Base-by-base conservation (phyloP, 2,113 vertebrate species). In the Campylorhamphus procurvoides region DNA sequence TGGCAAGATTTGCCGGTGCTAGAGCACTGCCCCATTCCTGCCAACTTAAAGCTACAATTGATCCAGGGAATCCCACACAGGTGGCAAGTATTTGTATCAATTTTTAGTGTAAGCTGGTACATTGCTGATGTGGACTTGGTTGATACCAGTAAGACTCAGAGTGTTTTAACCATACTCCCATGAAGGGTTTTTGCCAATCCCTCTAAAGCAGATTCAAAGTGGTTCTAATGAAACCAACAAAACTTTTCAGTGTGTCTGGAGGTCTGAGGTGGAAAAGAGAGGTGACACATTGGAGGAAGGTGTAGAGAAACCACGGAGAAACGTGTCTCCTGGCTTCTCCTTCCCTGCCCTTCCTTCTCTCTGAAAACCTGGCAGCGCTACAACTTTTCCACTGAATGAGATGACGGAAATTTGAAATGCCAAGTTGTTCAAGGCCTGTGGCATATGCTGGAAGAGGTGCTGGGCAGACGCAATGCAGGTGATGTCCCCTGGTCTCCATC, bases 201-300 rank as follows among this genome's bases (percentile, higher is more conserved):
- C 31, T 74, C 75, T 39, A 28, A 39, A 81, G 50, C 8, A 0
- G 29, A 53, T 58, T 84, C 55, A 71, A 50, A 96, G 79, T 31
- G 47, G 35, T 39, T 84, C 92, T 77, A 71, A 59, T 67, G 66
- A 84, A 90, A 80, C 39, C 1, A 5, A n/a, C 6, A 18, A 18
- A 39, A 40, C 35, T 84, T 56, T 39, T 74, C 31, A 49, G 74
- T 2, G 1, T 0, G 5, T 27, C 18, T 7, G 2, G 10, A 46
- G 56, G 44, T 39, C 68, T 69, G 49, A 33, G 78, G 31, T 53
- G 46, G 58, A 58, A 28, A 69, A 33, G n/a, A 85, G 47, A 71
- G 19, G 33, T 1, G 4, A 55, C 39, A 59, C 19, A 18, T 0
- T 0, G 3, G 11, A 31, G 50, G 17, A 77, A 47, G 35, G 19